Conservation (phyloP, 2,797 vertebrate genomes). For the Ctenosaura bakeri region DNA sequence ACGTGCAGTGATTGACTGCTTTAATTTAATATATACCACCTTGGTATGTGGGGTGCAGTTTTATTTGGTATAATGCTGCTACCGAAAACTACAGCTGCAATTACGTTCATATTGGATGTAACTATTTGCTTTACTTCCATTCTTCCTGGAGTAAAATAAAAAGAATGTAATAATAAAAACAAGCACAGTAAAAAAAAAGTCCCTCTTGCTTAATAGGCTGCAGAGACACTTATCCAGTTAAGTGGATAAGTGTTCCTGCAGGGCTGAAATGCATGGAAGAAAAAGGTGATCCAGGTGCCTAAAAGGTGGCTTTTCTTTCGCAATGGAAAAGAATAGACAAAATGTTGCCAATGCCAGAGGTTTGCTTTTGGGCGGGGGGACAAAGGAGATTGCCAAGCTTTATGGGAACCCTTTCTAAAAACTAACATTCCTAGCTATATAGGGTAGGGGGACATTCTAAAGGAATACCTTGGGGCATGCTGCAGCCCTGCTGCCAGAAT, state of each 20-base stretch:
- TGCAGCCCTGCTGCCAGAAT: too few relatives aligned
- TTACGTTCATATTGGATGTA: not conserved
- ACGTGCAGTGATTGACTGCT: not conserved
- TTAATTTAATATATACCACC: slow-evolving; percentile 41
- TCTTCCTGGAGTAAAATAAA: slow-evolving; percentile 5
- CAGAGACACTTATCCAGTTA: not conserved
- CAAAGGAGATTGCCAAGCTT: not conserved
- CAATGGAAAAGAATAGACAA: not conserved
- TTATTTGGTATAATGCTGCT: not conserved
- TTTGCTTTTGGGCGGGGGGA: not conserved
- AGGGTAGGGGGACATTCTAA: not conserved
- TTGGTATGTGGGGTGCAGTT: not conserved
- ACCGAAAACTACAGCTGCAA: not conserved
- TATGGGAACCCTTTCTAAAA: not conserved
- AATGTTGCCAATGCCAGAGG: not conserved
- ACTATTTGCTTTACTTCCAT: slow-evolving; percentile 4
- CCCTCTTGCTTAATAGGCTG: not conserved
- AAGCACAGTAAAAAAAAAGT: not conserved
- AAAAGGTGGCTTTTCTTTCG: not conserved
- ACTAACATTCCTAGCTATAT: not conserved
- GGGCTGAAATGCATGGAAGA: not conserved
- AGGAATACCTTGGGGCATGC: not conserved
- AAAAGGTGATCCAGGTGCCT: not conserved
- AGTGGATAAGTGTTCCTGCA: not conserved
- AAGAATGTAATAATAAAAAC: not conserved